phyloP scores from a whole-genome alignment of 2,888 invertebrate species.

The Argynnis bischoffii region DNA sequence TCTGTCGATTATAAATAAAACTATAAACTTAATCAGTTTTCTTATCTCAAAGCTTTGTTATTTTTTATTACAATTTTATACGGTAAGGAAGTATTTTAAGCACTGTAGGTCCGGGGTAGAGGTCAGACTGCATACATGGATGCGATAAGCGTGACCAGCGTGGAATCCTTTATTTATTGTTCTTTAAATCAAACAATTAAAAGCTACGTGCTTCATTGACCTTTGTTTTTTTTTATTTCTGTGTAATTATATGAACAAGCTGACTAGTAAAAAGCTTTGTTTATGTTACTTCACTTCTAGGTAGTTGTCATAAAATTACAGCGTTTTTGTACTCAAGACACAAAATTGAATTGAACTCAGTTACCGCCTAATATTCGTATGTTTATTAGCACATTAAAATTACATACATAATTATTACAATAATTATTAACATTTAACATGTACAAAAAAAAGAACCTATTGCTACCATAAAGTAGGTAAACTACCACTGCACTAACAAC shows the following conservation, averaged over 20 bases:
- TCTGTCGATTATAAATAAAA: too few relatives aligned
- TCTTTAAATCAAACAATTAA: conserved; percentile 29
- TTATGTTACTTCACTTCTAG: background rate
- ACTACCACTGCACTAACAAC: too few relatives aligned
- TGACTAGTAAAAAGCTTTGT: background rate
- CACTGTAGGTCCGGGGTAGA: conserved; percentile 26
- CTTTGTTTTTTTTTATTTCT: conserved; percentile 19
- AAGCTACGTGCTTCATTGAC: conserved; percentile 30
- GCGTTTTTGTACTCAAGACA: background rate
- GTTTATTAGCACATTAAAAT: too few relatives aligned
- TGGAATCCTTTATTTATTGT: conserved; percentile 28
- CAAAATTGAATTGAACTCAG: too few relatives aligned
- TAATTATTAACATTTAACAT: too few relatives aligned
- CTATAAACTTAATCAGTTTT: too few relatives aligned
- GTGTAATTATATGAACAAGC: conserved; percentile 2
- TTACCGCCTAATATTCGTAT: too few relatives aligned
- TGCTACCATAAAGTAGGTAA: too few relatives aligned
- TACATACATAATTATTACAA: too few relatives aligned
- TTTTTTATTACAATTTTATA: background rate
- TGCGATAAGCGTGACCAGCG: conserved; percentile 28
- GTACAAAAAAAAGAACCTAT: too few relatives aligned
- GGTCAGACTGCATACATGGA: conserved; percentile 19
- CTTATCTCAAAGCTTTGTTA: background rate
- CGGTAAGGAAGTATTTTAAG: conserved; percentile 22
- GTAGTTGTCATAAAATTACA: too few relatives aligned